These are phyloP conservation scores for Harpagifer antarcticus DNA, from an alignment of 2,797 vertebrate genomes.

Conservation along the genomic window DNA sequence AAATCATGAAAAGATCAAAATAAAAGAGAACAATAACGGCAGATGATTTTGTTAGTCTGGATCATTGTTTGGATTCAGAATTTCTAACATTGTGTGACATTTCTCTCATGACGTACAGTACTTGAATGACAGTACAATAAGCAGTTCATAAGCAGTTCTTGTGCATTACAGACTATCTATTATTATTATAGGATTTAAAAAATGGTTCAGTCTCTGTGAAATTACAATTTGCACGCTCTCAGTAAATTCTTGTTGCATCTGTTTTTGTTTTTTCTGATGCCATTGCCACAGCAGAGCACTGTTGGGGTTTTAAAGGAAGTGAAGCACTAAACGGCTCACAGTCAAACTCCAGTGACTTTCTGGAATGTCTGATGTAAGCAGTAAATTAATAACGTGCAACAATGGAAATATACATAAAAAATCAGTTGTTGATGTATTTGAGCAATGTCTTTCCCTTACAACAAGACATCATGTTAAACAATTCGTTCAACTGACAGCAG, in stretches of 20 bases:
- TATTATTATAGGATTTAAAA: slow-evolving; percentile 21
- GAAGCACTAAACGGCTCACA: slow-evolving; percentile 37
- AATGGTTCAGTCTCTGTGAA: slow-evolving; percentile 29
- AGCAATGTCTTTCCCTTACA: background rate
- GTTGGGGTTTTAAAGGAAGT: slow-evolving; percentile 32
- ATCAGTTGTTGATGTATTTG: slow-evolving; percentile 27
- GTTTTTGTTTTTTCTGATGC: slow-evolving; percentile 54
- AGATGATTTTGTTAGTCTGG: background rate
- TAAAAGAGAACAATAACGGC: too few relatives aligned
- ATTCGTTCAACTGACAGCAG: background rate
- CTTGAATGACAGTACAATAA: slow-evolving; percentile 1
- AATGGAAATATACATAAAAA: slow-evolving; percentile 19
- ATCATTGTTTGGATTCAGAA: background rate
- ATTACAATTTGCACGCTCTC: slow-evolving; percentile 24
- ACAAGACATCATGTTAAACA: slow-evolving; percentile 8
- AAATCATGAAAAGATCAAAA: too few relatives aligned
- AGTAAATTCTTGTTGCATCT: slow-evolving; percentile 57
- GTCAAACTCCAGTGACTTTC: slow-evolving; percentile 33
- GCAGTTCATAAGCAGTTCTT: background rate
- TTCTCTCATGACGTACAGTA: background rate
- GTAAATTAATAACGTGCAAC: slow-evolving; percentile 32
- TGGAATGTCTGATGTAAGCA: slow-evolving; percentile 49
- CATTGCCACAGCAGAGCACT: slow-evolving; percentile 42
- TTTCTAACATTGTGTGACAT: background rate
- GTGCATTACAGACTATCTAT: slow-evolving; percentile 17